Conservation (phyloP, 2,888 invertebrate genomes). For the Sinohyriopsis cumingii region DNA sequence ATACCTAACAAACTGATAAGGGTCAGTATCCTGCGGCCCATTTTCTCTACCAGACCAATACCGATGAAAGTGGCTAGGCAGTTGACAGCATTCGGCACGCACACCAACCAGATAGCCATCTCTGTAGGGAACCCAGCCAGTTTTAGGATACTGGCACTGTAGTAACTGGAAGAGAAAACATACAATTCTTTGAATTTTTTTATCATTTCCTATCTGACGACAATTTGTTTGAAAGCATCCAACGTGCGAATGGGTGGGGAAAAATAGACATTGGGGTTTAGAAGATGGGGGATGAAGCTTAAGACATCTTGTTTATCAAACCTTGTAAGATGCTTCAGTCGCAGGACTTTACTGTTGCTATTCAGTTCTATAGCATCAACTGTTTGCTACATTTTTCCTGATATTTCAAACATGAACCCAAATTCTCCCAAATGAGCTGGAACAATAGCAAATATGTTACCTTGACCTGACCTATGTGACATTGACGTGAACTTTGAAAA, state of each 20-base stretch:
- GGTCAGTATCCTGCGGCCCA: constrained; percentile 70
- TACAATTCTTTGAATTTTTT: not conserved
- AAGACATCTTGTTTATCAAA: too few relatives aligned
- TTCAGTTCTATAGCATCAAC: too few relatives aligned
- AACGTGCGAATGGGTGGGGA: not conserved
- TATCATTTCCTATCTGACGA: not conserved
- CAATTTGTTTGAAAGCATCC: not conserved
- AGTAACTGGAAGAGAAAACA: constrained; percentile 71
- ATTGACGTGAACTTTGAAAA: too few relatives aligned
- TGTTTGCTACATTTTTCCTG: too few relatives aligned
- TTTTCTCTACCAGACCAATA: constrained; percentile 73
- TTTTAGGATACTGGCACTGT: constrained; percentile 74
- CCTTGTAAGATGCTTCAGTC: too few relatives aligned
- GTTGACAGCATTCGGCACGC: constrained; percentile 72
- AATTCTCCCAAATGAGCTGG: too few relatives aligned
- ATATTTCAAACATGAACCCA: too few relatives aligned
- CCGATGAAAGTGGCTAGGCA: constrained; percentile 74
- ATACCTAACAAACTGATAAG: constrained; percentile 65
- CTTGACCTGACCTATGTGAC: too few relatives aligned
- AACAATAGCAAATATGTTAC: too few relatives aligned
- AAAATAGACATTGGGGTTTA: not conserved
- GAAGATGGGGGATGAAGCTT: not conserved
- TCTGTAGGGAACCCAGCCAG: constrained; percentile 72
- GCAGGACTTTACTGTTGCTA: too few relatives aligned
- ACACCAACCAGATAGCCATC: constrained; percentile 74